Base-by-base conservation (phyloP, 2,888 invertebrate species). In the Eupsilia transversa region DNA sequence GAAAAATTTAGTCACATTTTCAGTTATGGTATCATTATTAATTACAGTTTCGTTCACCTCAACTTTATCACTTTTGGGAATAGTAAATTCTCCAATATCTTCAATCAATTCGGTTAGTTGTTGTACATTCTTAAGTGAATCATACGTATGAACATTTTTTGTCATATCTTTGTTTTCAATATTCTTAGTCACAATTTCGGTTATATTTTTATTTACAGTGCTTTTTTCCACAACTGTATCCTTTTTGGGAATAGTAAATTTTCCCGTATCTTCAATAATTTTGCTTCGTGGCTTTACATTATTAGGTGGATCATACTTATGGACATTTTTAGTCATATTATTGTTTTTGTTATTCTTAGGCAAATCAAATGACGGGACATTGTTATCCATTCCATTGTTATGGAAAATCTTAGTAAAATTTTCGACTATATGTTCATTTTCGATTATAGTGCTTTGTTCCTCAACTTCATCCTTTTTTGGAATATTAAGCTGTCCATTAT, bases 101-200 rank as follows among this genome's bases (percentile, higher is more conserved):
- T 17, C 5, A 2, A 17, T 10, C 9, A 30, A n/a, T 7, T 52
- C 6, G 1, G 23, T 59, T 17, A 2, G 43, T 30, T 6, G 1
- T 27, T 60, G 27, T 43, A 73, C 0, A 10, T 59, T 41, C 49
- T 71, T 72, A 20, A 20, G n/a, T n/a, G 3, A 27, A 46, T 61
- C 46, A 4, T 49, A 1, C 0, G 27, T 38, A 46, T 63, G 20
- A 14, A 12, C 3, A 20, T 17, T 17, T 30, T 9, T 4, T 12
- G 4, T 10, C 12, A 10, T 41, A 3, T 23, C 5, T 6, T 35
- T 38, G 27, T 10, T 35, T 49, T 49, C 14, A n/a, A 10, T 5
- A 27, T 52, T 38, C 38, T 27, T 49, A n/a, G 1, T 7, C 9
- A 63, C n/a, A n/a, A n/a, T n/a, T n/a, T n/a, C n/a, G n/a, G n/a